Evolutionary conservation across 64 coral and sea anemone species (phyloP), one percentile per base, ranked within the genome.

Genomic region (Trachythela sp.): DNA sequence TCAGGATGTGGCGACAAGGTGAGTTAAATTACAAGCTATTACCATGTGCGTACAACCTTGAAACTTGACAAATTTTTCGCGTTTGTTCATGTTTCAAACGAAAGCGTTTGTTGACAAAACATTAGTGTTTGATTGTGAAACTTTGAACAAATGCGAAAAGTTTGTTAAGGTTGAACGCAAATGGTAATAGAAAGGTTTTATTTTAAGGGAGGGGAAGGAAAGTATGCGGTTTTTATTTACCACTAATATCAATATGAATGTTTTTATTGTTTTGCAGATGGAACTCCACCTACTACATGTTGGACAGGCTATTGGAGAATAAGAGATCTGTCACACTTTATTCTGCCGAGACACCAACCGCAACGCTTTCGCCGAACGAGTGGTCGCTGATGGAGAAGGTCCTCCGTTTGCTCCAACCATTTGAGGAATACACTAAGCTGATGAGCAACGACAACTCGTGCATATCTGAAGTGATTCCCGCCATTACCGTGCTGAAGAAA

Each of bases 271-370:
- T 70, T 70, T n/a, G 18, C n/a, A n/a, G n/a, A n/a, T n/a, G n/a
- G n/a, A n/a, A n/a, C n/a, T n/a, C n/a, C n/a, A n/a, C n/a, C n/a
- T 70, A 70, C 64, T 70, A 70, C 30, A 70, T 70, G 64, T 70
- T 70, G 64, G 64, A 70, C 64, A 70, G 64, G 64, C 64, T 70
- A 32, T 22, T 70, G 18, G 64, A 70, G 64, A 70, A 70, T 70
- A 70, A 70, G 64, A 70, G 30, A 70, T 7, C 64, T 70, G 64
- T 70, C 64, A 32, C 30, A 32, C 64, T 70, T 32, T 70, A 70
- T 70, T 70, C 64, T 32, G 30, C 64, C 64, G 64, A 70, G 64
- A 70, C 64, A 26, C 20, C 64, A 70, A 70, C 30, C 30, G 30
- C 64, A 70, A 32, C 30, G 24, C 64, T 70, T 70, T 70, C 64